Evolutionary conservation across 1,140 invertebrate genomes (phyloP), one percentile per base, ranked within the genome.

Genomic region (Pomacea maculata): DNA sequence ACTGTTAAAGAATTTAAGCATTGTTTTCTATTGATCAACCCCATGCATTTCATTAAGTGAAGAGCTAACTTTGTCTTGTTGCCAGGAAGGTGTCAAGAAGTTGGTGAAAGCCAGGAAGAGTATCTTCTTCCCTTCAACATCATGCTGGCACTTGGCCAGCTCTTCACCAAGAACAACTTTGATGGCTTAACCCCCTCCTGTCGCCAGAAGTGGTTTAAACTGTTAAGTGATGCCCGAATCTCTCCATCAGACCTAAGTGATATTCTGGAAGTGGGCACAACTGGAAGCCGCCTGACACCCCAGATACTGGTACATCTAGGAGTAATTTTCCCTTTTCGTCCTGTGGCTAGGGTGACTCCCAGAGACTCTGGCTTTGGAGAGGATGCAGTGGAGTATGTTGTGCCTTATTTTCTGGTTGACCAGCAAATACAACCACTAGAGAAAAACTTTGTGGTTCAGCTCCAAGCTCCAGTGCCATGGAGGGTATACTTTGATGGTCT

Each of bases 161-260:
- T 78, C n/a, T 65, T 78, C 65, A 71, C 57, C 21, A 78, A 78
- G 15, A 54, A 64, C 8, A 15, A 67, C 45, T 65, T 78, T 45
- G 77, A 78, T 52, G 25, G 15, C 5, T 52, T 70, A 34, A 70
- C n/a, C 77, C 65, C 77, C 0, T 65, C 54, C 7, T 54, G 65
- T 29, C 77, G 77, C 65, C 77, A 78, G 54, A 70, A 17, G n/a
- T 78, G 77, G 77, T 78, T 78, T 54, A 70, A n/a, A 17, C 45
- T 78, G 19, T 57, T 78, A 45, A 78, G 65, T n/a, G 54, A 45
- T 4, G 77, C 45, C n/a, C 65, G 77, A 4, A 17, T 57, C 21
- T 78, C 77, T 12, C 45, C 65, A 10, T 10, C 65, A 8, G 77
- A 78, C 8, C 54, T 78, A 7, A 12, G 64, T 12, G 67, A 70